Percentiles rank a stretch among this genome's conserved stretches.
Evolutionary conservation across 2,888 invertebrate species (phyloP).

Genomic region (Cheilosia urbana): DNA sequence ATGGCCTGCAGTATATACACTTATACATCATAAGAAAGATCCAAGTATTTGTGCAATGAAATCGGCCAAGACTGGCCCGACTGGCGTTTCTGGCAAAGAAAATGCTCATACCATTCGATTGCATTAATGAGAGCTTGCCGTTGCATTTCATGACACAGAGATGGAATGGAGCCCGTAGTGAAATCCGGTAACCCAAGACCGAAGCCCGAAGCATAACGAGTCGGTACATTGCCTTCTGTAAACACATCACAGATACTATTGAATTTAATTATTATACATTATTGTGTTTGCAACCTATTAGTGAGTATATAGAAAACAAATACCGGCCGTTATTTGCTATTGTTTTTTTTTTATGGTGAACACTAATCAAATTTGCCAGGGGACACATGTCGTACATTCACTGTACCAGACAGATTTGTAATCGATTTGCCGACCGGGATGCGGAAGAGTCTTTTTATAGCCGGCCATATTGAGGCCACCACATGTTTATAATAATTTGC

Average conservation of each 20-base stretch:
- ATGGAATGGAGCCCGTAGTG: not conserved
- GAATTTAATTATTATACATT: constrained; percentile 6
- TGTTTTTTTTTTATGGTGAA: not conserved
- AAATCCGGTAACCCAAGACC: no score
- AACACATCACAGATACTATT: constrained; percentile 2
- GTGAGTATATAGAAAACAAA: not conserved
- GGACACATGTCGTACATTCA: not conserved
- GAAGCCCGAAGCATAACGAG: not conserved
- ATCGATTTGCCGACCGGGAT: constrained; percentile 16
- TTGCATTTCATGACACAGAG: constrained; percentile 24
- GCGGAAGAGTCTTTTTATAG: constrained; percentile 46
- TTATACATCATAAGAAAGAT: no score
- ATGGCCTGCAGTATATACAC: not conserved
- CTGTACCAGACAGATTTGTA: not conserved
- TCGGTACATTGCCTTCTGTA: not conserved
- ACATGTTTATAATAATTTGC: constrained; percentile 41
- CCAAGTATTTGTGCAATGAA: not conserved
- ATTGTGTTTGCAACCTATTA: not conserved
- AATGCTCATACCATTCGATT: not conserved
- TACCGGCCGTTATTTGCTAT: not conserved
- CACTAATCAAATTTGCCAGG: not conserved
- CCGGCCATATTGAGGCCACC: constrained; percentile 12
- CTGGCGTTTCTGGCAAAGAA: constrained; percentile 25
- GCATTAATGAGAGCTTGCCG: no score
- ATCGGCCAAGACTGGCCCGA: not conserved